A percentile compares a stretch with the other conserved stretches of the same genome.
These are phyloP conservation scores for Microtus montanus DNA, from an alignment of 2,113 vertebrate genomes.

Conservation along the genomic window DNA sequence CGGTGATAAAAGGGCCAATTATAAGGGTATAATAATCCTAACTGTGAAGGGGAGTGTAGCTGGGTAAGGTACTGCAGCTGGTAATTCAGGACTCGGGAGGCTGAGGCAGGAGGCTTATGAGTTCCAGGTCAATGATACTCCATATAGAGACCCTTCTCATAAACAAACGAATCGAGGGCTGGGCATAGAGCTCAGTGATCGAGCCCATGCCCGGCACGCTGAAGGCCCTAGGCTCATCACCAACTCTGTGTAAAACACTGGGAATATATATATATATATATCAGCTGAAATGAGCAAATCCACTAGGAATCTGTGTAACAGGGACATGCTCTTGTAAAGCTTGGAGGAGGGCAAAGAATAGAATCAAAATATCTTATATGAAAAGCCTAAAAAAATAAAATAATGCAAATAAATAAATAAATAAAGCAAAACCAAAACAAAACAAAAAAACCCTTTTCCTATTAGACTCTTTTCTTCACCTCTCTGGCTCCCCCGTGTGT, in stretches of 20 bases:
- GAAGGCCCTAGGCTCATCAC: background rate
- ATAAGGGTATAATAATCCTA: background rate
- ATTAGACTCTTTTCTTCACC: background rate
- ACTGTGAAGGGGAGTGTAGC: background rate
- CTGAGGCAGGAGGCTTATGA: background rate
- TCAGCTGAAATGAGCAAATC: background rate
- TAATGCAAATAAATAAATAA: background rate
- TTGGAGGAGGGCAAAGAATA: background rate
- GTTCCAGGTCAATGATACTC: background rate
- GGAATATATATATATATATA: background rate
- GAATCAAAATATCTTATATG: background rate
- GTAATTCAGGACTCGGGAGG: background rate
- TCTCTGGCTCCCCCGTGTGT: slow-evolving; percentile 75
- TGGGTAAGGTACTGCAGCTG: background rate
- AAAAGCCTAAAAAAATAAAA: background rate
- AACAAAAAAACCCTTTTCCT: background rate
- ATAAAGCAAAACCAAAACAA: background rate
- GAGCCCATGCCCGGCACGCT: background rate
- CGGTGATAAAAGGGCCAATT: background rate
- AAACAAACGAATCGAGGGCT: background rate
- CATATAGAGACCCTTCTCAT: background rate
- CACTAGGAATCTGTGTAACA: background rate
- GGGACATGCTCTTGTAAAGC: background rate
- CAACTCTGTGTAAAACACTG: background rate
- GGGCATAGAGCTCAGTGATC: background rate